A percentile compares a stretch with the other conserved stretches of the same genome.
These are phyloP conservation scores for Bujurquina vittata DNA, from an alignment of 2,113 vertebrate genomes.

Conservation along the genomic window DNA sequence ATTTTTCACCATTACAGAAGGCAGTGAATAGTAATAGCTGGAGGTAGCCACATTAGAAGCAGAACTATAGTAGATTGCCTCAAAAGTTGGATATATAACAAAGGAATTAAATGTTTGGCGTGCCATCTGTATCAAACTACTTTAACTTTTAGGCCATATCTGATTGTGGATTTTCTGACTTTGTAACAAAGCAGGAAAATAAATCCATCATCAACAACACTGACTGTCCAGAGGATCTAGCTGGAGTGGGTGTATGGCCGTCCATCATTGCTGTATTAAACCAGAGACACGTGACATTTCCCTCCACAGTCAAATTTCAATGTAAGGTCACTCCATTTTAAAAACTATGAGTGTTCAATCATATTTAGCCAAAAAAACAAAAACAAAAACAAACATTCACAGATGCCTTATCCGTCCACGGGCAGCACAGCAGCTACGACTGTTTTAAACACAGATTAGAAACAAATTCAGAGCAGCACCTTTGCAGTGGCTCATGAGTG, in stretches of 20 bases:
- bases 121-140: too few relatives aligned
- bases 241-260: background rate
- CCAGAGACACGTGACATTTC: background rate
- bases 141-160: too few relatives aligned
- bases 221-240: background rate
- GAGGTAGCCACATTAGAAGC: background rate
- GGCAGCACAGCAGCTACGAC: background rate
- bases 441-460: background rate
- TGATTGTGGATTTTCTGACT: background rate
- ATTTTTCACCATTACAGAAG: background rate
- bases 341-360: background rate
- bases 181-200: background rate
- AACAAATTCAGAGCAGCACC: background rate
- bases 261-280: background rate
- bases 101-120: background rate
- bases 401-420: too few relatives aligned
- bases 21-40: background rate
- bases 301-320: background rate
- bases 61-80: background rate
- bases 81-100: background rate
- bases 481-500: constrained; percentile 4
- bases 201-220: background rate
- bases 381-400: too few relatives aligned
- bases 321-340: background rate
- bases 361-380: background rate